phyloP scores from a whole-genome alignment of 1,140 invertebrate genomes.

The Calephelis nemesis region DNA sequence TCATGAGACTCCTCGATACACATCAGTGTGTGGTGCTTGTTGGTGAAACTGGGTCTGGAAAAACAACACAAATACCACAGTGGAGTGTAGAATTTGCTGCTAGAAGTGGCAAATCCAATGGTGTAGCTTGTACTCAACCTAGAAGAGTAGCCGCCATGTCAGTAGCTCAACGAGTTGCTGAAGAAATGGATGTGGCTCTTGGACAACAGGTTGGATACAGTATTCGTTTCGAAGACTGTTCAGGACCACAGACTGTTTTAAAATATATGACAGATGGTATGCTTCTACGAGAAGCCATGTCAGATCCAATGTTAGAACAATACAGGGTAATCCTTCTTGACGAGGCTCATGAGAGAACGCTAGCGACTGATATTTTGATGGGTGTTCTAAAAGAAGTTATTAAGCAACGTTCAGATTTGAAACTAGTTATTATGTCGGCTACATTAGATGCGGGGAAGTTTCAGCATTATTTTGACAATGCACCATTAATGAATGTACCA shows the following conservation, averaged over 20 bases:
- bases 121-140: conserved; percentile 98
- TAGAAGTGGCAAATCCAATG: conserved; percentile 79
- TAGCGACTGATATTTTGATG: conserved; percentile 99
- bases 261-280: conserved; percentile 99
- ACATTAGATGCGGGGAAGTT: conserved; percentile 99
- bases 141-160: conserved; percentile 99
- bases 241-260: conserved; percentile 93
- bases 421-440: conserved; percentile 99
- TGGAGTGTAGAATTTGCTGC: conserved; percentile 77
- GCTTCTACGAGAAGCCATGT: conserved; percentile 99
- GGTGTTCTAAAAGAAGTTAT: conserved; percentile 98
- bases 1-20: conserved; percentile 93
- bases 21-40: conserved; percentile 96
- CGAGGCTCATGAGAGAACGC: conserved; percentile 98
- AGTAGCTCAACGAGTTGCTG: conserved; percentile 97
- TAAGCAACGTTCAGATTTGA: conserved; percentile 95
- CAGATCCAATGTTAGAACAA: conserved; percentile 97
- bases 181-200: conserved; percentile 98
- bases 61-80: conserved; percentile 97
- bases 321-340: conserved; percentile 98
- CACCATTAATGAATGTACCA: conserved; percentile 98
- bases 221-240: conserved; percentile 99
- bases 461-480: conserved; percentile 98
- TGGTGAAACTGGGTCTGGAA: conserved; percentile 97
- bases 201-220: conserved; percentile 95